Evolutionary conservation across 2,797 vertebrate genomes (phyloP), one percentile per base, ranked within the genome.

Genomic region (Pristis pectinata): DNA sequence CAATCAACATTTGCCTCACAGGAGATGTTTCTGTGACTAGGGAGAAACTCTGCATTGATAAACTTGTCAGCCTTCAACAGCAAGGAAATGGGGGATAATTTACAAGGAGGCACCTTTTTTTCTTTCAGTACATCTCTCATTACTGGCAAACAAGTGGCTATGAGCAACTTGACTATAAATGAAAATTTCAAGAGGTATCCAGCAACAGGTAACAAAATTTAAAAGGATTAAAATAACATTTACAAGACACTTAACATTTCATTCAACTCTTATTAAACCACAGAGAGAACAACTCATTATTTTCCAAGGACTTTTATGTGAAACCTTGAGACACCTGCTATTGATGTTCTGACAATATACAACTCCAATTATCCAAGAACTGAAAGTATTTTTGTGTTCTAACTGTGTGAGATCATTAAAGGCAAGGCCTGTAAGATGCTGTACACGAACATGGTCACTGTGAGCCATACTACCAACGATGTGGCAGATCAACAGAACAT

Each of bases 211-310:
- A 96, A 95, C 95, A 97, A 97, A 97, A 97, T 98, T 95, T 97
- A 98, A 98, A 98, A 98, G 97, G 97, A 98, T 98, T 99, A 98
- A 99, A 99, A 99, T 97, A 98, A 98, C 98, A 98, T 98, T 98
- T 98, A 99, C 98, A 98, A 98, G 98, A 99, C 98, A 98, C 97
- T 98, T 97, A 98, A 98, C 98, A 98, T 98, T 98, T 97, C 97
- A 96, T 96, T 96, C 96, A 98, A 98, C 97, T 98, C 97, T 98
- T 98, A 98, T 97, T 98, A 98, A 99, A 99, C 97, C 97, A 98
- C 96, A 98, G 96, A 97, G 97, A 97, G 97, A 97, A 97, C 96
- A 96, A 97, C 96, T 96, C 95, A 96, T 98, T 96, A 97, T 97
- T 97, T 97, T 97, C 96, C 97, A 96, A 97, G 97, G 96, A 97